Evolutionary conservation across 2,797 vertebrate species (phyloP), one percentile per base, ranked within the genome.

Genomic region (Parauchenoglanis ngamensis): DNA sequence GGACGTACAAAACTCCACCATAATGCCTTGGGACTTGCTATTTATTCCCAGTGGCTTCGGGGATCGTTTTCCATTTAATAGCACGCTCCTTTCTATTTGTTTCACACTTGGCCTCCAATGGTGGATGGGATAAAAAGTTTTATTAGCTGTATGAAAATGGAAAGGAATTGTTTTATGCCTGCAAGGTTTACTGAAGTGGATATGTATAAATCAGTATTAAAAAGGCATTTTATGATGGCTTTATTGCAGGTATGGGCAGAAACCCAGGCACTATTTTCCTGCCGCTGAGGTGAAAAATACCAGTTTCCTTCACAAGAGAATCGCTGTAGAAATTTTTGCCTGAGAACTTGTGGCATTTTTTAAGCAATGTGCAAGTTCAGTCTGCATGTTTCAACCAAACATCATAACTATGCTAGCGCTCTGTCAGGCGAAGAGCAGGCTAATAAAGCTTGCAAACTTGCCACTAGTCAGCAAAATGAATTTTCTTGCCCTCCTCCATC

Each of bases 51-150:
- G 72, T 54, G 89, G 90, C 68, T 90, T 87, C 21, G 19, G 65
- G 89, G 70, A 63, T 85, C 72, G 80, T 90, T 92, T 92, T 93
- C 89, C 90, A 79, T 65, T 87, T 85, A 91, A 92, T 88, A 90
- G 84, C 65, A 73, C 86, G 23, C 61, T 56, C 73, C 7, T 76
- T 87, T 49, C 75, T 78, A 79, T 83, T 78, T 65, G 54, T 79
- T 85, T 87, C 61, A 79, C 31, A 25, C 81, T 87, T 80, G 4
- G 57, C 46, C 54, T 68, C 78, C n/a, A 35, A 86, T 52, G 19
- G 70, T 78, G 89, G 80, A 84, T 15, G 61, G 87, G 73, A 61
- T 87, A 85, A 17, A 88, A 13, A 87, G 28, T 25, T 72, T 72
- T 84, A 84, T 72, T 72, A 57, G 67, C 44, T 31, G 28, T 23